A percentile compares a stretch with the other conserved stretches of the same genome.
Conservation (phyloP, 2,113 vertebrate genomes). For the Cynopterus brachyotis region DNA sequence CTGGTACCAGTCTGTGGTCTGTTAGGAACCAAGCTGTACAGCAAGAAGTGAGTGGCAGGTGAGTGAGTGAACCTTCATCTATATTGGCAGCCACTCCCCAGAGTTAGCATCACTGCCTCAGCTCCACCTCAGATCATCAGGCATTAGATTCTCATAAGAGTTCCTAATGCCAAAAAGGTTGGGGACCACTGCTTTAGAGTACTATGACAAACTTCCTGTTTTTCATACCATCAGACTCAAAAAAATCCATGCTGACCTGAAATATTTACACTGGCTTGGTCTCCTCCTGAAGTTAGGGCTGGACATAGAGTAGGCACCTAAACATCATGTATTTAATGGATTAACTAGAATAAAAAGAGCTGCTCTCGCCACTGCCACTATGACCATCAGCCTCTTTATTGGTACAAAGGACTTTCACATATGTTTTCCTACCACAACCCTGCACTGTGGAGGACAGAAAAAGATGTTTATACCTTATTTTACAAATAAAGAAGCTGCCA, state of each 20-base stretch:
- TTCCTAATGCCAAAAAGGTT: too few species aligned
- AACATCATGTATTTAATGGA: not conserved
- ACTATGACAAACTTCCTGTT: not conserved
- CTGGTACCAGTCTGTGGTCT: too few species aligned
- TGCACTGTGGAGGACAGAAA: not conserved
- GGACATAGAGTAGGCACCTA: not conserved
- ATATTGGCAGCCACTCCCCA: too few species aligned
- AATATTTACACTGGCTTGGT: not conserved
- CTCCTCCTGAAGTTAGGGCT: not conserved
- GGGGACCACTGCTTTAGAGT: not conserved
- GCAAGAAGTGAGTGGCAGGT: too few species aligned
- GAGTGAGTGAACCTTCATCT: too few species aligned
- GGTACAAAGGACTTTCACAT: not conserved
- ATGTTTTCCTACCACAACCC: not conserved
- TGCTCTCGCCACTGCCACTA: not conserved
- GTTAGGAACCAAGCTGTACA: too few species aligned
- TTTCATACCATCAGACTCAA: not conserved
- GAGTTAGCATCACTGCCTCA: too few species aligned
- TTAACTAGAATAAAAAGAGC: not conserved
- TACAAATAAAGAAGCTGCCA: slow-evolving; percentile 32
- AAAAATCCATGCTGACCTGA: not conserved
- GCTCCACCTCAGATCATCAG: too few species aligned
- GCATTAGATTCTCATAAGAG: too few species aligned
- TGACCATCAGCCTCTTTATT: not conserved
- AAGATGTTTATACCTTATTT: not conserved